Percentiles rank a stretch among this genome's conserved stretches.
phyloP scores from a whole-genome alignment of 2,888 invertebrate genomes.

The Lagria hirta region DNA sequence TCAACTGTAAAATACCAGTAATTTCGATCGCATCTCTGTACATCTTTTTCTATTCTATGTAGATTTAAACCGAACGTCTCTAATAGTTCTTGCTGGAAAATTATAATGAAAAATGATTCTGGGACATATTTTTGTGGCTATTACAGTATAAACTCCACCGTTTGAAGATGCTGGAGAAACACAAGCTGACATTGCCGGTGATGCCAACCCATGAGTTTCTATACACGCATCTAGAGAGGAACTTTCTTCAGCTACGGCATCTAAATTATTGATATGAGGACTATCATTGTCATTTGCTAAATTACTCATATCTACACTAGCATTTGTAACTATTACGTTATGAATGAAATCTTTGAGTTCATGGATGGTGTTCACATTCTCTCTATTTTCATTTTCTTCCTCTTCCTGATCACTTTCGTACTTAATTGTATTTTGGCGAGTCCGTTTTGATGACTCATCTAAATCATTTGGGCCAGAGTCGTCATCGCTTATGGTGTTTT shows the following conservation, averaged over 20 bases:
- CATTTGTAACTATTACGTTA: conserved; percentile 72
- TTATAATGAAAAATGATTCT: conserved; percentile 1
- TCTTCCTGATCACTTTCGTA: conserved; percentile 47
- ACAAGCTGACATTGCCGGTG: conserved; percentile 59
- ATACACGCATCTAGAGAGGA: conserved; percentile 52
- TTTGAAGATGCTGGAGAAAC: conserved; percentile 89
- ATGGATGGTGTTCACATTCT: conserved; percentile 26
- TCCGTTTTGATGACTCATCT: conserved; percentile 43
- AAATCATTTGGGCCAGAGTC: conserved; percentile 46
- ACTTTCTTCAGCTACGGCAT: conserved; percentile 64
- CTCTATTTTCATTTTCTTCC: conserved; percentile 16
- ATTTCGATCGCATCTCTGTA: conserved; percentile 92
- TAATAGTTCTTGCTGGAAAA: conserved; percentile 74
- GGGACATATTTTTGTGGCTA: too few species aligned
- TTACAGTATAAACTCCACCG: conserved; percentile 85
- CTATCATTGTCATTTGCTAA: conserved; percentile 53
- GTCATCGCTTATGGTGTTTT: conserved; percentile 50
- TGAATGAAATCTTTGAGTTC: conserved; percentile 52
- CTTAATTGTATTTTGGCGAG: conserved; percentile 49
- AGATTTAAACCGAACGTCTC: conserved; percentile 85
- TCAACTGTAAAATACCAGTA: conserved; percentile 91
- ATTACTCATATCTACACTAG: conserved; percentile 64
- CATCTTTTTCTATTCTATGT: conserved; percentile 95
- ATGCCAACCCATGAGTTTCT: conserved; percentile 51
- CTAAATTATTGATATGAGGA: conserved; percentile 57